Evolutionary conservation across 2,113 vertebrate species (phyloP).

Genomic region (Excalfactoria chinensis): DNA sequence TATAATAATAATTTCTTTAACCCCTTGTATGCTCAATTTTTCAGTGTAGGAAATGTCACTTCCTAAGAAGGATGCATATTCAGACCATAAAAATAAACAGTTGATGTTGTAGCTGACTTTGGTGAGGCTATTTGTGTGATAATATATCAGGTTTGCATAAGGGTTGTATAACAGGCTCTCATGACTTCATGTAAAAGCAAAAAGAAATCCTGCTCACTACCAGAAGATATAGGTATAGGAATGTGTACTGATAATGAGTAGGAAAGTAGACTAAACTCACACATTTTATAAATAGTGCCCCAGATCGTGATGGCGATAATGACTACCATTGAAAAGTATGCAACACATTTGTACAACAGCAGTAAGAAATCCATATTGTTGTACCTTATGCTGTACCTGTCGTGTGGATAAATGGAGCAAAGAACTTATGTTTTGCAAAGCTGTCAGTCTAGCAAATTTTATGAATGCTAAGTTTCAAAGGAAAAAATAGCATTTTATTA

Average conservation of each 20-base stretch:
- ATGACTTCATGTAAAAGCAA: neutral
- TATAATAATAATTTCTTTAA: neutral
- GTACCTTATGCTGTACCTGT: neutral
- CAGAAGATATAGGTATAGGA: neutral
- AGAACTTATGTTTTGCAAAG: constrained; percentile 33
- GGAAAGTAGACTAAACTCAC: neutral
- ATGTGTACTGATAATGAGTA: neutral
- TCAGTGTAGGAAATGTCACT: neutral
- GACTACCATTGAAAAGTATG: neutral
- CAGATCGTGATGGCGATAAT: neutral
- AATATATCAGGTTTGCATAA: neutral
- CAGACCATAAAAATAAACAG: neutral
- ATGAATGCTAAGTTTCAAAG: constrained; percentile 52
- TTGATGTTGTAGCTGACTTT: neutral
- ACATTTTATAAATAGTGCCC: neutral
- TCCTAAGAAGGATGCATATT: neutral
- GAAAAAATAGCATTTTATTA: constrained; percentile 36
- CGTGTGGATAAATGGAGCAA: constrained; percentile 22
- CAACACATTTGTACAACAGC: neutral
- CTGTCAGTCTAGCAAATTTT: constrained; percentile 41
- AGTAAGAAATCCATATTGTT: neutral
- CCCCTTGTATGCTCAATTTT: neutral
- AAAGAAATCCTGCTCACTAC: neutral
- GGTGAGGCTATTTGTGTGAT: neutral
- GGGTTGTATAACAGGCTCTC: neutral